These are phyloP conservation scores for Caenorhabditis imperialis DNA, from an alignment of 2,888 invertebrate genomes.

Conservation along the genomic window DNA sequence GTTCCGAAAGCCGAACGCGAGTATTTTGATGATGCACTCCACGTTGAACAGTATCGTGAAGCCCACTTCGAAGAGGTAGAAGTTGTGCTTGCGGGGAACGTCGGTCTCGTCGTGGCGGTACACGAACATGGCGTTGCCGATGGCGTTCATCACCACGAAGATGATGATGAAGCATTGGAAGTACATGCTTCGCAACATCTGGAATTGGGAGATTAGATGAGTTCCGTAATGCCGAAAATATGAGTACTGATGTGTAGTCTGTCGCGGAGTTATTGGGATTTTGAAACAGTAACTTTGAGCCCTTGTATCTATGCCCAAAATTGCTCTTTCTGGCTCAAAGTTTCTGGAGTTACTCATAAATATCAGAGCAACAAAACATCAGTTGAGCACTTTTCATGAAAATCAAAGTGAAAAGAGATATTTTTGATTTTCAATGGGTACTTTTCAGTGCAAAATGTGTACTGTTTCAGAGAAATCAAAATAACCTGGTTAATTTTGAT, in stretches of 20 bases:
- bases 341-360: too few species aligned
- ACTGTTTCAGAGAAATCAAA: conserved; percentile 79
- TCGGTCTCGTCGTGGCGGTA: conserved; percentile 89
- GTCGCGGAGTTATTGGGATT: too few species aligned
- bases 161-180: conserved; percentile 88
- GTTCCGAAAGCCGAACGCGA: conserved; percentile 87
- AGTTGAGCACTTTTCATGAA: too few species aligned
- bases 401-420: too few species aligned
- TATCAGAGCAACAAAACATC: too few species aligned
- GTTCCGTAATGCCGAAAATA: too few species aligned
- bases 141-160: conserved; percentile 94
- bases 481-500: not conserved
- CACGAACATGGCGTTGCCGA: conserved; percentile 94
- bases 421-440: too few species aligned
- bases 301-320: too few species aligned
- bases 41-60: conserved; percentile 95
- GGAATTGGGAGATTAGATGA: conserved; percentile 4
- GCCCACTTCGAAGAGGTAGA: conserved; percentile 82
- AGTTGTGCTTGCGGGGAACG: conserved; percentile 64
- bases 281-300: too few species aligned
- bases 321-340: too few species aligned
- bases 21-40: conserved; percentile 96
- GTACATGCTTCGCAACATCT: conserved; percentile 88
- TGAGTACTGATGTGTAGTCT: too few species aligned
- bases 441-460: too few species aligned